phyloP scores from a whole-genome alignment of 2,888 invertebrate genomes.

The Lucinisca nassula region DNA sequence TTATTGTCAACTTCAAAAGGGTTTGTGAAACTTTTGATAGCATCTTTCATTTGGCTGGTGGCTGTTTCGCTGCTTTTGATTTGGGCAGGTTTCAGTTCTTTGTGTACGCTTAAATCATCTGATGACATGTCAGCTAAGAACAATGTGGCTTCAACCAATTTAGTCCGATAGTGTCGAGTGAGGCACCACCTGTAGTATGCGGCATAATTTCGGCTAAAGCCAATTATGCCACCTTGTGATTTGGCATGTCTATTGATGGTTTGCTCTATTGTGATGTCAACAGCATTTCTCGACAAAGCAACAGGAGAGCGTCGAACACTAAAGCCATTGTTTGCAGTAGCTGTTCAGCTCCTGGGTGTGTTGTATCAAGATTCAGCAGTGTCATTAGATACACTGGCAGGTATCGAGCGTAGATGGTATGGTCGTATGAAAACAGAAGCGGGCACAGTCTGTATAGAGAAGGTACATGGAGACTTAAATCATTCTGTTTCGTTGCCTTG shows the following conservation, averaged over 20 bases:
- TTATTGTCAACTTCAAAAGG: conserved; percentile 44
- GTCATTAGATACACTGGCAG: not conserved
- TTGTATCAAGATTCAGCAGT: conserved; percentile 4
- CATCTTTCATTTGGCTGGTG: conserved; percentile 16
- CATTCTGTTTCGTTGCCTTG: conserved; percentile 36
- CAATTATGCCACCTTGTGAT: conserved; percentile 43
- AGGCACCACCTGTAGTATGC: conserved; percentile 39
- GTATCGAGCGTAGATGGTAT: conserved; percentile 26
- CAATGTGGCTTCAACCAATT: conserved; percentile 8
- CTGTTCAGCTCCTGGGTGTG: conserved; percentile 36
- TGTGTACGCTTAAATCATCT: conserved; percentile 13
- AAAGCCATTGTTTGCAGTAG: conserved; percentile 28
- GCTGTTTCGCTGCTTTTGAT: conserved; percentile 19
- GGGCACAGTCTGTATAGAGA: conserved; percentile 23
- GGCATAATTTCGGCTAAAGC: conserved; percentile 30
- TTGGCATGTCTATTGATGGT: conserved; percentile 46
- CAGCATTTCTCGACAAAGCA: conserved; percentile 27
- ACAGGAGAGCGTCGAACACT: conserved; percentile 36
- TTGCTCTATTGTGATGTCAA: conserved; percentile 51
- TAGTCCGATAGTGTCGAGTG: conserved; percentile 13
- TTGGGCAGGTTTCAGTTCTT: conserved; percentile 17
- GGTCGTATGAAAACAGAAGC: conserved; percentile 9
- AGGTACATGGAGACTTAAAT: conserved; percentile 18
- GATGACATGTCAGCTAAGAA: conserved; percentile 13
- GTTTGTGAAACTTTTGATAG: conserved; percentile 26